phyloP scores from a whole-genome alignment of 1,140 invertebrate genomes.

The Cherax quadricarinatus region DNA sequence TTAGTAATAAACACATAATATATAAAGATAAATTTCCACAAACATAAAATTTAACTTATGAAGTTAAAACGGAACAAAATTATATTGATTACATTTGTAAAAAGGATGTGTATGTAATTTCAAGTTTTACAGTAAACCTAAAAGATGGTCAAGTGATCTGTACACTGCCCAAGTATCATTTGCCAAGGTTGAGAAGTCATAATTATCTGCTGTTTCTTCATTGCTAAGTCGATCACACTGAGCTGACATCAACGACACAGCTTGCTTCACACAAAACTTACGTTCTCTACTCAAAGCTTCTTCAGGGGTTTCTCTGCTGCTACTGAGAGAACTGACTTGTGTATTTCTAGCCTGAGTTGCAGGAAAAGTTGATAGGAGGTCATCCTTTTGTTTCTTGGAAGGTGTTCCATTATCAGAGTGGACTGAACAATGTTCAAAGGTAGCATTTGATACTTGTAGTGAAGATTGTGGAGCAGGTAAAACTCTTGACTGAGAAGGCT shows the following conservation, averaged over 20 bases:
- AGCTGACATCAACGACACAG: neutral
- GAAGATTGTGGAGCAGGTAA: neutral
- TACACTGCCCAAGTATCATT: neutral
- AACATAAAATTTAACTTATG: too few species aligned
- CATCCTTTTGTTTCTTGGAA: neutral
- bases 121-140: neutral
- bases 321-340: neutral
- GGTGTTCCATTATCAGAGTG: neutral
- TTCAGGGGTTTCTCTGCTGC: neutral
- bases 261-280: neutral
- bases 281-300: neutral
- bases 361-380: neutral
- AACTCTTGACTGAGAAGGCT: neutral
- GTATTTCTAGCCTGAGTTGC: neutral
- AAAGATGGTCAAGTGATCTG: slow-evolving; percentile 11
- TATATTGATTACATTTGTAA: too few species aligned
- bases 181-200: neutral
- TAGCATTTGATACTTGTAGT: neutral
- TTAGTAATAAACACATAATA: too few species aligned
- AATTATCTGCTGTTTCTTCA: neutral
- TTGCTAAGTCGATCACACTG: neutral
- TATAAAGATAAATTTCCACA: too few species aligned
- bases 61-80: too few species aligned
- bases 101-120: neutral
- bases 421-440: neutral